Evolutionary conservation across 2,113 vertebrate genomes (phyloP).

Genomic region (Stegostoma tigrinum): DNA sequence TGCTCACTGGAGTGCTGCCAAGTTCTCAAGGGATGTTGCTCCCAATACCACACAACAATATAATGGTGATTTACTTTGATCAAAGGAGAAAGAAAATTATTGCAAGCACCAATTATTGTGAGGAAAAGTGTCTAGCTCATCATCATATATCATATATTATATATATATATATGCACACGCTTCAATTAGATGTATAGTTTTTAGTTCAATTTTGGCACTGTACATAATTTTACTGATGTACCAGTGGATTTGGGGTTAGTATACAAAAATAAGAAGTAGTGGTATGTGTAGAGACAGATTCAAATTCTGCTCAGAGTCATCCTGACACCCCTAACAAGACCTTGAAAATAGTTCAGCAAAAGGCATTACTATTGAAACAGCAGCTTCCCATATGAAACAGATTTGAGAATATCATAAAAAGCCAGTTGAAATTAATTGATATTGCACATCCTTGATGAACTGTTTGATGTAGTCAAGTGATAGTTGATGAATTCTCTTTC

Average conservation of each 20-base stretch:
- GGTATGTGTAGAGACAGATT: neutral
- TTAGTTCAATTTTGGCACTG: neutral
- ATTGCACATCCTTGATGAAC: neutral
- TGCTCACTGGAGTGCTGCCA: constrained; percentile 15
- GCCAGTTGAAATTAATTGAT: constrained; percentile 9
- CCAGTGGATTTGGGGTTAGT: neutral
- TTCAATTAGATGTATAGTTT: constrained; percentile 24
- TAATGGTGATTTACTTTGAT: constrained; percentile 1
- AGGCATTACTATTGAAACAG: neutral
- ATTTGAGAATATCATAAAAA: neutral
- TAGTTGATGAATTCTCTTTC: neutral
- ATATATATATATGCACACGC: neutral
- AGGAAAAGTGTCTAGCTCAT: constrained; percentile 3
- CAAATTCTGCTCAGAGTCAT: neutral
- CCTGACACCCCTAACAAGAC: neutral
- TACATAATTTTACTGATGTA: neutral
- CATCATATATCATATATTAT: neutral
- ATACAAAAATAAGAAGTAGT: neutral
- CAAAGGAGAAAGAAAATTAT: constrained; percentile 14
- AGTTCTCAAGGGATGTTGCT: neutral
- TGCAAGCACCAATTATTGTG: constrained; percentile 23
- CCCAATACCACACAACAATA: neutral
- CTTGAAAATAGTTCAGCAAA: neutral
- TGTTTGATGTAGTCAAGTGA: neutral
- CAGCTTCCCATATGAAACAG: neutral